Evolutionary conservation across 92 coral and sea anemone species (phyloP), one percentile per base, ranked within the genome.

Genomic region (Bergia sp.): DNA sequence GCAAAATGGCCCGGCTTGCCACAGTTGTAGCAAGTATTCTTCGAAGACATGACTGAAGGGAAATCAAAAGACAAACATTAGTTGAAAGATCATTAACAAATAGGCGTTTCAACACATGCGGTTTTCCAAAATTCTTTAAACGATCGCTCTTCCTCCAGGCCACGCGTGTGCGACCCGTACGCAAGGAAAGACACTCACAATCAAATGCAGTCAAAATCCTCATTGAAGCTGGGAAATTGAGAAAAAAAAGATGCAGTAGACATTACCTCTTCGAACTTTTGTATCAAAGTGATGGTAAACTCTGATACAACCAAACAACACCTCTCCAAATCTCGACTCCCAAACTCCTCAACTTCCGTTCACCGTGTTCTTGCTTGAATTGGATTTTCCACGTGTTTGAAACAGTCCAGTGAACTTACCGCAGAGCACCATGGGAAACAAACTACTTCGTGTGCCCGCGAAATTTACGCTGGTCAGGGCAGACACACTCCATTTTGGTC

Each of bases 311-410:
- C 79, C 66, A 71, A 84, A 72, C 66, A 42, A 69, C 87, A 84
- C 87, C 87, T 80, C 87, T 71, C 87, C 79, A 67, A 84, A 84
- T 67, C 87, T 84, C 87, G 45, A 71, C 86, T 82, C 86, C 86
- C 58, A 64, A 78, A 40, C 87, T 72, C 87, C 79, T 67, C 20
- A 3, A 6, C 65, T 71, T 84, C 76, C 57, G 61, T 73, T 43
- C 79, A 15, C 86, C 9, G 29, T 65, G 29, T 64, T 37, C 53
- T 69, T 67, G 43, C 87, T 71, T 55, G 66, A 73, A 53, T 80
- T 57, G 85, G 42, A 80, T 80, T 45, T 80, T 61, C 85, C 85
- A 80, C 85, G 85, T 80, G 85, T 80, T 80, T 80, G 44, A 80
- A 80, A 80, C 57, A 40, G 73, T 80, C 71, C 29, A 50, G 73